Base-by-base conservation (phyloP, 2,797 vertebrate genomes). In the Phrynocephalus guinanensis region DNA sequence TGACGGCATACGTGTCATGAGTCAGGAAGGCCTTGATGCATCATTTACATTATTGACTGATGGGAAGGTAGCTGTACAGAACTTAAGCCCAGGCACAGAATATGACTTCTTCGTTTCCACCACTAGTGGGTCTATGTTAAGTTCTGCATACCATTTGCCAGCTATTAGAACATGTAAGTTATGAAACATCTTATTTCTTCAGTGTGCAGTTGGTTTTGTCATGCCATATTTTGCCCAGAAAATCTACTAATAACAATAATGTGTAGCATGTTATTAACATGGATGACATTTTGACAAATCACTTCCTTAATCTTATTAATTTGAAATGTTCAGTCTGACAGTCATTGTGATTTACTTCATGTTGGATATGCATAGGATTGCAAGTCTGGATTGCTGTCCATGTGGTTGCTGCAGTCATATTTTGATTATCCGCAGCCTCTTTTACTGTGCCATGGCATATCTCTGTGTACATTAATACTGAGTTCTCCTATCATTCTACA, bases 141-240 rank as follows among this genome's bases (percentile, higher is more conserved):
- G 98, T 89, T 95, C 96, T 4, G 91, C 90, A 18, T 97, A 96
- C 93, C 75, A 30, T 85, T 79, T 97, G 67, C 89, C 85, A 56
- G 90, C 92, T 78, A 82, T 98, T 88, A 98, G 95, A 97, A 98
- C 97, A 84, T 96, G 97, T 98, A 93, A 98, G 97, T 97, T 89
- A 86, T 56, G 9, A 56, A 56, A n/a, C 3, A 15, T 9, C 15
- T 48, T 28, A 84, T 72, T 60, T 44, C 26, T 44, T 28, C 52
- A 2, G 63, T 60, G 76, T 86, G 20, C 83, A 20, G 79, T 72
- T 10, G 1, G 0, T 86, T 76, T 78, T 78, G 11, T 44, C 15
- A 85, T 44, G 20, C 52, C 52, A 52, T 63, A 44, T 77, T 60
- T 68, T 66, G 22, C 60, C 20, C 56, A 79, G 24, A 38, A 48